Evolutionary conservation across 2,888 invertebrate species (phyloP).

Genomic region (Mechanitis mazaeus): DNA sequence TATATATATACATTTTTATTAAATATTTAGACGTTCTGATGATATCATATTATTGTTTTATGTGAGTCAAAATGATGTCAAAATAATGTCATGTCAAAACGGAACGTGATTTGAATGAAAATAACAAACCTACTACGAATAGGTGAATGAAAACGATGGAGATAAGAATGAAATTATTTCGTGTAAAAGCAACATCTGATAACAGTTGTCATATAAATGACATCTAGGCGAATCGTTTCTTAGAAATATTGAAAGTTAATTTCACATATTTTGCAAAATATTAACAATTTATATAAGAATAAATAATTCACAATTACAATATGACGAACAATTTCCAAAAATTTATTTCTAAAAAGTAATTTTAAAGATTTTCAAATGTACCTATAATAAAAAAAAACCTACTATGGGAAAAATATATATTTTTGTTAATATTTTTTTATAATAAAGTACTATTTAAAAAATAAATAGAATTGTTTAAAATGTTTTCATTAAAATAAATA

Average conservation of each 20-base stretch:
- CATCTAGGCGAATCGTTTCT: constrained; percentile 6
- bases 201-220: neutral
- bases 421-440: too few species aligned
- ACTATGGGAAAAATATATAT: too few species aligned
- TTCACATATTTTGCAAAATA: neutral
- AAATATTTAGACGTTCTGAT: neutral
- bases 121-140: constrained; percentile 1
- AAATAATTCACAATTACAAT: too few species aligned
- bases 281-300: neutral
- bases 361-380: too few species aligned
- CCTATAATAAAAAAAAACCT: too few species aligned
- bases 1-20: neutral
- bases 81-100: constrained; percentile 3
- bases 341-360: too few species aligned
- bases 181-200: constrained; percentile 1
- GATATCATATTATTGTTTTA: constrained; percentile 3
- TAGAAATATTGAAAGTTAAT: constrained; percentile 1
- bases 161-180: constrained; percentile 6
- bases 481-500: too few species aligned
- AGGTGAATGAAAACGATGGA: constrained; percentile 4
- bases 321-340: too few species aligned
- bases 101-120: constrained; percentile 1
- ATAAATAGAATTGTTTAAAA: too few species aligned
- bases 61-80: neutral
- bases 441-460: too few species aligned